These are phyloP conservation scores for Latrodectus elegans DNA, from an alignment of 2,888 invertebrate genomes.

Conservation along the genomic window DNA sequence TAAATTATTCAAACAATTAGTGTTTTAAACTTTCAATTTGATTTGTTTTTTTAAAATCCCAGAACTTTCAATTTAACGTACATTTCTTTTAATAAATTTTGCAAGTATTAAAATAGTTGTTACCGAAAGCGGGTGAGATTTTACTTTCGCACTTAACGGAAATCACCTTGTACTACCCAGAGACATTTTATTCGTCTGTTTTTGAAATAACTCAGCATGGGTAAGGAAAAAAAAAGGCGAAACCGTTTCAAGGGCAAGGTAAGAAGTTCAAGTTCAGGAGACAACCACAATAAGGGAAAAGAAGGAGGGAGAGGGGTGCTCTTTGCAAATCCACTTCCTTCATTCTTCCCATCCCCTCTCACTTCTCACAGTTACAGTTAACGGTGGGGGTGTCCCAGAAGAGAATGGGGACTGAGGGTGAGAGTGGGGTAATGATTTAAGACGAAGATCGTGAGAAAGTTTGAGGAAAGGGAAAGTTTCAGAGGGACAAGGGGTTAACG, in stretches of 20 bases:
- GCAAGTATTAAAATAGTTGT: too few relatives aligned
- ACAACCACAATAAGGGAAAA: slow-evolving; percentile 2
- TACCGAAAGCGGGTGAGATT: too few relatives aligned
- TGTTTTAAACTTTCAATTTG: too few relatives aligned
- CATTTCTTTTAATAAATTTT: too few relatives aligned
- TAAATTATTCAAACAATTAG: too few relatives aligned
- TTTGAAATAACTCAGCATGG: neutral
- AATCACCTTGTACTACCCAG: too few relatives aligned
- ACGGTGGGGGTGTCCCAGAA: neutral
- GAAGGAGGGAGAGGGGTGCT: slow-evolving; percentile 20
- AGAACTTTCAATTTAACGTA: too few relatives aligned
- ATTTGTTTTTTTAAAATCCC: too few relatives aligned
- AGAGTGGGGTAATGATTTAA: slow-evolving; percentile 10
- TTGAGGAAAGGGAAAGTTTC: slow-evolving; percentile 17
- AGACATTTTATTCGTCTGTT: too few relatives aligned
- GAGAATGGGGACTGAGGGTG: slow-evolving; percentile 18
- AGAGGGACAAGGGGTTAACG: slow-evolving; percentile 24
- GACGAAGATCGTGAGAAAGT: slow-evolving; percentile 58
- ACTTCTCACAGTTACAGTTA: slow-evolving; percentile 12
- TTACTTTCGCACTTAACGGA: too few relatives aligned
- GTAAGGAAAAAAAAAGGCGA: neutral
- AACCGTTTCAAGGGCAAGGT: slow-evolving; percentile 50
- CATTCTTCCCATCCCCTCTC: slow-evolving; percentile 18
- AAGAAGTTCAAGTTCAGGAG: slow-evolving; percentile 63
- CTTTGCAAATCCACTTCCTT: slow-evolving; percentile 32